A percentile compares a stretch with the other conserved stretches of the same genome.
phyloP scores from a whole-genome alignment of 2,113 vertebrate genomes.

The Callaeas wilsoni region DNA sequence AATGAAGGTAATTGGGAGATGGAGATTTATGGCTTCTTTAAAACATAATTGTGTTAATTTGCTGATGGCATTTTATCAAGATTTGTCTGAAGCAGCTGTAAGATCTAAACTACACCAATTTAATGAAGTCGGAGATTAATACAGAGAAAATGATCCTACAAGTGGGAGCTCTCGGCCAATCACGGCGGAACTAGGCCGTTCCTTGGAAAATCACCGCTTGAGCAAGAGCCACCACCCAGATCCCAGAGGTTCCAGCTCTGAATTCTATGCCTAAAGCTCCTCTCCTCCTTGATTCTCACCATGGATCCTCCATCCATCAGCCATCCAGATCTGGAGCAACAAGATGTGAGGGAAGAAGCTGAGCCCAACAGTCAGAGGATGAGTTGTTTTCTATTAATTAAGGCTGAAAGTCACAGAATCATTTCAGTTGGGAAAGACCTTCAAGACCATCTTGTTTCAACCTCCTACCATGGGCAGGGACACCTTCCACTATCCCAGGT shows the following conservation, averaged over 20 bases:
- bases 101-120: constrained; percentile 2
- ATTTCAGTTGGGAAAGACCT: neutral
- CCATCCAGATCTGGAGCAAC: neutral
- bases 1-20: neutral
- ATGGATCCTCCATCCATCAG: neutral
- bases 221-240: neutral
- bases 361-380: accelerated
- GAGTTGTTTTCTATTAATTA: neutral
- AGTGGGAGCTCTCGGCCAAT: neutral
- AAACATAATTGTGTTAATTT: constrained; percentile 48
- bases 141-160: neutral
- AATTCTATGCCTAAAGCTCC: neutral
- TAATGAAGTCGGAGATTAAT: constrained; percentile 9
- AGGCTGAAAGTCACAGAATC: neutral
- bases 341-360: neutral
- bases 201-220: neutral
- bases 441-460: neutral
- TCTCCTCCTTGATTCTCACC: neutral
- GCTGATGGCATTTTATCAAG: constrained; percentile 36
- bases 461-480: accelerated
- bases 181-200: accelerated
- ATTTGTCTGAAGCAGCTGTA: constrained; percentile 9
- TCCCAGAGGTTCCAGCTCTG: neutral
- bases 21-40: constrained; percentile 30
- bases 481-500: neutral